A percentile compares a stretch with the other conserved stretches of the same genome.
phyloP scores from a whole-genome alignment of 2,797 vertebrate genomes.

The Pseudochirops corinnae region DNA sequence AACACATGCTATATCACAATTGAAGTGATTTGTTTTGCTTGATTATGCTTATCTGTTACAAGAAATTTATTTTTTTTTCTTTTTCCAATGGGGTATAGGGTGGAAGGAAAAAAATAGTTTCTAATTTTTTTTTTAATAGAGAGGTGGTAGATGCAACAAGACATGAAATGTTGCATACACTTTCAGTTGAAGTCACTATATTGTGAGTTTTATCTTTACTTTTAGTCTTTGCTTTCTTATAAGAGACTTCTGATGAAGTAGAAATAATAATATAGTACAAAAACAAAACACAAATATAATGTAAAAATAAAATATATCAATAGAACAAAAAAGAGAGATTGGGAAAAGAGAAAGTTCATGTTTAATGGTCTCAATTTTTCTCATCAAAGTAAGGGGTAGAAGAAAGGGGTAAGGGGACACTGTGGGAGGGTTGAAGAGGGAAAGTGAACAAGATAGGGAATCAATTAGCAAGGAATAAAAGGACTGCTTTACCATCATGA shows the following conservation, averaged over 20 bases:
- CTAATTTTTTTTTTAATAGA: background rate
- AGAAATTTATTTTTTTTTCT: too few species aligned
- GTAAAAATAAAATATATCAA: background rate
- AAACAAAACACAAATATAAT: background rate
- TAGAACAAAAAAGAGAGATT: background rate
- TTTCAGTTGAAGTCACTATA: background rate
- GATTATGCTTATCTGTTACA: background rate
- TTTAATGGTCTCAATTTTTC: background rate
- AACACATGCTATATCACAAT: background rate
- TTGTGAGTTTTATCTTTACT: background rate
- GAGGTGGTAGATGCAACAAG: background rate
- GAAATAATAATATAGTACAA: background rate
- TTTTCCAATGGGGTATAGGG: background rate
- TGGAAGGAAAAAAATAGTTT: background rate
- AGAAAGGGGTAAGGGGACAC: background rate
- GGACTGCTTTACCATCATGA: background rate
- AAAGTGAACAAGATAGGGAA: background rate
- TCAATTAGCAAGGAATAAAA: background rate
- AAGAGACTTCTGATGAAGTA: background rate
- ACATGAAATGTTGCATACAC: background rate
- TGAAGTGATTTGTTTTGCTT: background rate
- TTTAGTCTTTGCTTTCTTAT: background rate
- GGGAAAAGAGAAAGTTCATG: background rate
- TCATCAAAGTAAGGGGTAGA: background rate
- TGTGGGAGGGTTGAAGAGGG: background rate